Conservation (phyloP, 23 tunicate species). For the Clavelina lepadiformis region DNA sequence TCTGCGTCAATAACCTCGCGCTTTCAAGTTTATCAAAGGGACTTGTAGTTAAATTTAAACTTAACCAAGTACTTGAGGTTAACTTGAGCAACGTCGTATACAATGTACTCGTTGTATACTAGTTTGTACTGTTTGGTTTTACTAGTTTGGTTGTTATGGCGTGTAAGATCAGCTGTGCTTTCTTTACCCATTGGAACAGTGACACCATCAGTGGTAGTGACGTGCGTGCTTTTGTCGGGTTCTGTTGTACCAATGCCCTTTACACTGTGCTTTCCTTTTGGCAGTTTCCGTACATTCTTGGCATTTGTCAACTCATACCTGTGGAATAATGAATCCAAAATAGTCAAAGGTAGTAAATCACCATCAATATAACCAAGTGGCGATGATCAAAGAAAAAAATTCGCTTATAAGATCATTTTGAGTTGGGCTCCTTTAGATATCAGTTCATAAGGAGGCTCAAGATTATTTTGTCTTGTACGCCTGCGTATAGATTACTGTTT, state of each 20-base stretch:
- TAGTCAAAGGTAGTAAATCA: no score
- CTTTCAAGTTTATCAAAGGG: conserved; percentile 63
- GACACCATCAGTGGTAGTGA: conserved; percentile 22
- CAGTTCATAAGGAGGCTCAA: no score
- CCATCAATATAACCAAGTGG: no score
- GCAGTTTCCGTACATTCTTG: conserved; percentile 57
- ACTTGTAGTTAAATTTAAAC: conserved; percentile 59
- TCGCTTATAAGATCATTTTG: no score
- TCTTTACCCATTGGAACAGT: conserved; percentile 74
- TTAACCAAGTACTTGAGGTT: conserved; percentile 79
- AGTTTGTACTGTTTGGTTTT: no score
- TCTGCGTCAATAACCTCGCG: background rate
- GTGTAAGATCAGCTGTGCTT: conserved; percentile 21
- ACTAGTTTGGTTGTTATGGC: conserved; percentile 8
- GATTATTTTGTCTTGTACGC: no score
- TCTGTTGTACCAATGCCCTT: conserved; percentile 76
- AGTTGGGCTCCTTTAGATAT: no score
- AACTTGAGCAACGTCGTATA: conserved; percentile 97
- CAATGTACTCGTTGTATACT: conserved; percentile 95
- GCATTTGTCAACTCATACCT: conserved; percentile 81
- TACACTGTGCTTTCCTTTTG: conserved; percentile 92
- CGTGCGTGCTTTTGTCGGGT: conserved; percentile 55
- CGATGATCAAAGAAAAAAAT: no score
- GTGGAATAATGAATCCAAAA: conserved; percentile 4
- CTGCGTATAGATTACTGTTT: no score